Evolutionary conservation across 2,888 invertebrate genomes (phyloP).

Genomic region (Aleiodes alternator): DNA sequence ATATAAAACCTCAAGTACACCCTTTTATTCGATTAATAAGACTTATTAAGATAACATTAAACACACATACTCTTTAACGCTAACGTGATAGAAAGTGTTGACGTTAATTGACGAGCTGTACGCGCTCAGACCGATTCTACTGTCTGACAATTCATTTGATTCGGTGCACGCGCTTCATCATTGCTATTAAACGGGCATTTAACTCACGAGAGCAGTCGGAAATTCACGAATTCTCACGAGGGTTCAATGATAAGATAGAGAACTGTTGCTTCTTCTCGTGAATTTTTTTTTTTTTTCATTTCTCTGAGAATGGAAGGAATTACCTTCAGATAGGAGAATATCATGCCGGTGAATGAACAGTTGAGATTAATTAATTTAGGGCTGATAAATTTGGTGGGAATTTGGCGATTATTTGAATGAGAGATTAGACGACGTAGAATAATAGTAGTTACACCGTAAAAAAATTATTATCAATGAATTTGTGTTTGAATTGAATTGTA

Average conservation of each 20-base stretch:
- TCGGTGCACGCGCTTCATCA: slow-evolving; percentile 4
- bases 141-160: slow-evolving; percentile 28
- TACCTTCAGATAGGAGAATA: too few relatives aligned
- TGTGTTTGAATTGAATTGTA: too few relatives aligned
- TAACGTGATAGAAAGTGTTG: neutral
- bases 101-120: slow-evolving; percentile 6
- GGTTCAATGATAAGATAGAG: neutral
- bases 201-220: neutral
- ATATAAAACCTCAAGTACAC: neutral
- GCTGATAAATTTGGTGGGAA: too few relatives aligned
- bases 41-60: neutral
- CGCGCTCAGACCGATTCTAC: slow-evolving; percentile 14
- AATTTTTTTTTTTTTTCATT: neutral
- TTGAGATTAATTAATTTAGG: too few relatives aligned
- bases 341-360: too few relatives aligned
- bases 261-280: neutral
- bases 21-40: neutral
- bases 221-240: neutral
- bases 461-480: too few relatives aligned
- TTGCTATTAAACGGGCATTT: slow-evolving; percentile 14
- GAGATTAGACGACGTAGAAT: too few relatives aligned
- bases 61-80: neutral
- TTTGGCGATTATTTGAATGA: too few relatives aligned
- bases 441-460: too few relatives aligned
- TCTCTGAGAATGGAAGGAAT: neutral